These are phyloP conservation scores for Lichenostomus cassidix DNA, from an alignment of 2,113 vertebrate species.

Conservation along the genomic window DNA sequence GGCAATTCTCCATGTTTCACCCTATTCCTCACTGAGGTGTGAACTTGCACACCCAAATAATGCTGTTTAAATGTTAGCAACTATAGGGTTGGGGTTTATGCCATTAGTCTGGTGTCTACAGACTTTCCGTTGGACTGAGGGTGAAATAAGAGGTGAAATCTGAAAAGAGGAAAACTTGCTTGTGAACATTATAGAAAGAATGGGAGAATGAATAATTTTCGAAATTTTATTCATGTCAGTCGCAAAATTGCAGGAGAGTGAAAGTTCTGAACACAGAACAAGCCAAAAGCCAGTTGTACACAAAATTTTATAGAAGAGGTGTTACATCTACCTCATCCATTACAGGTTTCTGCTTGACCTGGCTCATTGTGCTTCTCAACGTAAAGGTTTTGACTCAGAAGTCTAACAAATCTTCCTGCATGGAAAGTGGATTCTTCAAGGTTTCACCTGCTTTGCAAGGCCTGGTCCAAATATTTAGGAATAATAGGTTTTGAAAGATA, in stretches of 20 bases:
- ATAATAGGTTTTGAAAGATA: background rate
- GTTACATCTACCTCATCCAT: background rate
- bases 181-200: background rate
- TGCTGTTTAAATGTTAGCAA: background rate
- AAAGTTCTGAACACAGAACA: background rate
- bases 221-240: background rate
- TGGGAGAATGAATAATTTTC: background rate
- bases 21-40: background rate
- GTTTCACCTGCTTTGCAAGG: background rate
- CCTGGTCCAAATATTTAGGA: background rate
- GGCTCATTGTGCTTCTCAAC: background rate
- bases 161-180: background rate
- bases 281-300: background rate
- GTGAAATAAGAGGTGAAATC: background rate
- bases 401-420: background rate
- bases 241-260: background rate
- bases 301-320: background rate
- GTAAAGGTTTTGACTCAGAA: background rate
- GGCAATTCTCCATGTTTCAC: constrained; percentile 30
- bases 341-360: background rate
- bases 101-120: background rate
- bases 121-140: background rate
- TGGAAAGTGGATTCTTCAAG: background rate
- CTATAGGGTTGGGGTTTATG: background rate
- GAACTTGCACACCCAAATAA: background rate